Evolutionary conservation across 23 tunicate genomes (phyloP), one percentile per base, ranked within the genome.

Genomic region (Oikopleura dioica): DNA sequence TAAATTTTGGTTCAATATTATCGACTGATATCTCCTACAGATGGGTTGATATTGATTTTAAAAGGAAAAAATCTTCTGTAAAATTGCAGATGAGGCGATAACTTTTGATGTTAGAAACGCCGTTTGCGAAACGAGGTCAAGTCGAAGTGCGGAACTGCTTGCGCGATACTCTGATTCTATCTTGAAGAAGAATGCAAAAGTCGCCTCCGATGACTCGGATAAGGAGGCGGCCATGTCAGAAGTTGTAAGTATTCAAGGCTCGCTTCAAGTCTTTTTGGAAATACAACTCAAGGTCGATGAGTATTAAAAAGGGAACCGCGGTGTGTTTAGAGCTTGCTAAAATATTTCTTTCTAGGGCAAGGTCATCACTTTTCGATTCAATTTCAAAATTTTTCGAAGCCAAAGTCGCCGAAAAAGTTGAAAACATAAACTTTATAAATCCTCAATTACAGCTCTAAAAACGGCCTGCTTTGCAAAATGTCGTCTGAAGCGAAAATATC

Each of bases 111-210:
- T 23, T 63, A 63, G 72, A 28, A 63, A 63, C 33, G 72, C 33
- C 5, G 72, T 63, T 63, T 63, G 72, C 33, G 32, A 63, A 63
- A 63, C 72, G 2, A 23, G 72, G 4, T 63, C 33, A 23, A 63
- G 26, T 28, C 72, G 72, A 23, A 63, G 72, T 28, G 72, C 72
- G 30, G 72, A 63, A 28, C 72, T 63, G 4, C 72, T 63, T 28
- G 72, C 72, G 44, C 86, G 89, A 77, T 94, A 94, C 81, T 94
- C 95, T 38, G 99, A 94, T 72, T 78, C 86, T n/a, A 51, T 94
- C 21, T 50, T 94, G 38, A 86, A 63, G 26, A 63, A 83, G 81
- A 83, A 82, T 58, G 80, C 86, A 0, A 94, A 94, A 63, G 2
- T 31, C 16, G 26, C 72, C 33, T 23, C 16, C 33, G 72, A 63